Evolutionary conservation across 2,888 invertebrate species (phyloP).

Genomic region (Stenolophus ochropezus): DNA sequence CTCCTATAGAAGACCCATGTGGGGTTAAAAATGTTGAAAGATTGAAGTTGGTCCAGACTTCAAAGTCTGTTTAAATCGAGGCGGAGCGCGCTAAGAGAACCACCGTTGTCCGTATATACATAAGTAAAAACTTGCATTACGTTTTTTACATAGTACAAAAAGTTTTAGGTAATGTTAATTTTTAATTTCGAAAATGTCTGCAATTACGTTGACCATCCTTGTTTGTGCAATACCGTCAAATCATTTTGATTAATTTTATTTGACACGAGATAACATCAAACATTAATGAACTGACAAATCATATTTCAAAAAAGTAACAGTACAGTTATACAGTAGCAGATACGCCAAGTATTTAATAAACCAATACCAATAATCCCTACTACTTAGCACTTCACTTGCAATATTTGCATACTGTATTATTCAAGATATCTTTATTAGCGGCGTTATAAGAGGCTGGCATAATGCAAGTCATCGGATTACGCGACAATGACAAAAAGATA

Average conservation of each 20-base stretch:
- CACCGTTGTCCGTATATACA: too few relatives aligned
- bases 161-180: too few relatives aligned
- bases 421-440: slow-evolving; percentile 45
- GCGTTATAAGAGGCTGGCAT: slow-evolving; percentile 24
- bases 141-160: too few relatives aligned
- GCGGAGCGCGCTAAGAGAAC: too few relatives aligned
- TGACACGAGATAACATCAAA: not conserved
- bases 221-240: not conserved
- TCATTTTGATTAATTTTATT: not conserved
- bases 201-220: not conserved
- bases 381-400: slow-evolving; percentile 4
- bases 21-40: too few relatives aligned
- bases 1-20: too few relatives aligned
- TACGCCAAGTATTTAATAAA: slow-evolving; percentile 12
- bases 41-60: too few relatives aligned
- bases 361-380: not conserved
- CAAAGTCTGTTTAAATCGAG: too few relatives aligned
- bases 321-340: slow-evolving; percentile 2
- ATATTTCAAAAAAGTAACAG: not conserved
- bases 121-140: too few relatives aligned
- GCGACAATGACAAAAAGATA: slow-evolving; percentile 37
- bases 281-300: not conserved
- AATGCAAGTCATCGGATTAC: slow-evolving; percentile 47
- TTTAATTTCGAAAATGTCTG: too few relatives aligned
- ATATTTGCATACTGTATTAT: slow-evolving; percentile 17